Evolutionary conservation across 2,113 vertebrate genomes (phyloP).

Genomic region (Mastomys coucha): DNA sequence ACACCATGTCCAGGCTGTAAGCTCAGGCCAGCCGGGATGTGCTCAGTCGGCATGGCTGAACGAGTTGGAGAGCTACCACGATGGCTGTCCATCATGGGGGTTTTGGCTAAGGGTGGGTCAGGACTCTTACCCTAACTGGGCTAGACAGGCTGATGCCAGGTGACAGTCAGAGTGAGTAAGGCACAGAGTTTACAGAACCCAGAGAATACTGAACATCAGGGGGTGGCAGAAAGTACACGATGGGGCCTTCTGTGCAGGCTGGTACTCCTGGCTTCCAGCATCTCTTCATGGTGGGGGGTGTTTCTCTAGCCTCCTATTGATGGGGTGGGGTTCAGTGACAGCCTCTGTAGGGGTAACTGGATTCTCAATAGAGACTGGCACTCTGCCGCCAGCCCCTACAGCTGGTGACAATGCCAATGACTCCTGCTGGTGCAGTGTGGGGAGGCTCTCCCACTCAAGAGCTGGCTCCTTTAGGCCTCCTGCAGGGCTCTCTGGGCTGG

Average conservation of each 20-base stretch:
- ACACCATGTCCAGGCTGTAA: neutral
- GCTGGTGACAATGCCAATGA: neutral
- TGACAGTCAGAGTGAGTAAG: neutral
- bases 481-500: neutral
- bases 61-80: too few relatives aligned
- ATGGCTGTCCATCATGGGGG: neutral
- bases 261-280: neutral
- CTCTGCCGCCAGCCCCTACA: neutral
- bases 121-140: neutral
- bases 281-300: accelerated
- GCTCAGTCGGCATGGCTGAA: too few relatives aligned
- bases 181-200: neutral
- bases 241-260: neutral
- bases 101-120: neutral
- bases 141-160: neutral
- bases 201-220: neutral
- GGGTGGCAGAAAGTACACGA: too few relatives aligned
- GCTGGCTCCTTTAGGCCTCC: neutral
- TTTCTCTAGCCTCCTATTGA: neutral
- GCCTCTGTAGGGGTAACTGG: neutral
- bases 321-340: neutral
- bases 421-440: neutral
- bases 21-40: neutral
- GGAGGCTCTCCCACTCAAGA: neutral
- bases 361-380: neutral